Conservation (phyloP, 1,140 invertebrate genomes). For the Drosophila pseudoobscura region DNA sequence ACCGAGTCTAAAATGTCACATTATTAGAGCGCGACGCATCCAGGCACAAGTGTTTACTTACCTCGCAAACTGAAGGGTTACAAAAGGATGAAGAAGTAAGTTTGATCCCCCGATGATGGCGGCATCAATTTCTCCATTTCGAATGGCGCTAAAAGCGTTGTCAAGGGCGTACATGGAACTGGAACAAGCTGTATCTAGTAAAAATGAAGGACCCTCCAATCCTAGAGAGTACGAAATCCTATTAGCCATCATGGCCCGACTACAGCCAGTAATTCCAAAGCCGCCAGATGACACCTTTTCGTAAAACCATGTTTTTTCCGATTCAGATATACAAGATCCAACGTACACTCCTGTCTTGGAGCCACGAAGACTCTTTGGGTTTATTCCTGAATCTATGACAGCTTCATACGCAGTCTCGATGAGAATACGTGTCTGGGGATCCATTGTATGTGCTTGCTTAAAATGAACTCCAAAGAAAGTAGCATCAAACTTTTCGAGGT, state of each 20-base stretch:
- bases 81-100: constrained; percentile 93
- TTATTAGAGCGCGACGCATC: neutral
- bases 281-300: constrained; percentile 86
- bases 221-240: constrained; percentile 91
- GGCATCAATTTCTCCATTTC: constrained; percentile 91
- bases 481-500: constrained; percentile 84
- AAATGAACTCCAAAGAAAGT: constrained; percentile 85
- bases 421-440: constrained; percentile 84
- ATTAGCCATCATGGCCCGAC: constrained; percentile 95
- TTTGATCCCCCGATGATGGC: constrained; percentile 94
- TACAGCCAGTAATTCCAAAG: constrained; percentile 91
- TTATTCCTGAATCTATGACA: constrained; percentile 82
- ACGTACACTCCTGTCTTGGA: constrained; percentile 91
- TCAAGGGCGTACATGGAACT: constrained; percentile 94
- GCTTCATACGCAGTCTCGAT: constrained; percentile 84
- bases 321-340: constrained; percentile 90
- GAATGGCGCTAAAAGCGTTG: constrained; percentile 91
- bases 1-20: constrained; percentile 86
- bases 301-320: constrained; percentile 88
- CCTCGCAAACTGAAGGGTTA: constrained; percentile 92
- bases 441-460: constrained; percentile 84
- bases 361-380: constrained; percentile 85
- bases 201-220: constrained; percentile 90
- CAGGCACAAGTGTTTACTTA: constrained; percentile 53
- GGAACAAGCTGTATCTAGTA: constrained; percentile 95